Evolutionary conservation across 1,140 invertebrate genomes (phyloP), one percentile per base, ranked within the genome.

Genomic region (Drosophila aff.): DNA sequence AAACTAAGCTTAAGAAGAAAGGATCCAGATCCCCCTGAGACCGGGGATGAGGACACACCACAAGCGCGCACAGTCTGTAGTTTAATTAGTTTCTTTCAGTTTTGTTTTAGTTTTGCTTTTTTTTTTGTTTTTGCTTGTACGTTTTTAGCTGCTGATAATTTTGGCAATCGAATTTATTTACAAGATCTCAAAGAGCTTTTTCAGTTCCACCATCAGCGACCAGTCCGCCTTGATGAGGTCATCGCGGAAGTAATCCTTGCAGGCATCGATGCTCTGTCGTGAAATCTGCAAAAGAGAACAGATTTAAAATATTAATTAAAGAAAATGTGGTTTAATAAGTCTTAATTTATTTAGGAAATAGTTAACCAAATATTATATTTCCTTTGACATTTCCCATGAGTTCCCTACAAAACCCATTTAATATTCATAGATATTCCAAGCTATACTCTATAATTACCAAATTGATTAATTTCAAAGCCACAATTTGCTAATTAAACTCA

Each of bases 201-300:
- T 99, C 87, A 99, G 94, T 94, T 99, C 98, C 46, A 99, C 96
- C 96, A 99, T 99, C 46, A 99, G 93, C 92, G 98, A 96, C 99
- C 99, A 99, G 92, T 99, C 99, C 57, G 96, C 95, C 93, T 99
- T 99, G 76, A 96, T 93, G 59, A 99, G 95, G 93, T 99, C 99
- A 79, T 99, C 98, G 63, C 99, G 95, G 95, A 99, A 99, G 94
- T 99, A 99, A 76, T 99, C 97, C 94, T 99, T 99, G 93, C 99
- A 99, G 4, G 98, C 98, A 94, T 99, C 99, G 86, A 99, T 99
- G 46, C 98, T 99, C 83, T 99, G 97, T 58, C 99, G 95, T 28
- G 96, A 97, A 92, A 99, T 99, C 98, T 99, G 95, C 58, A 97
- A 96, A 15, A 46, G 4, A 33, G 44, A 43, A 44, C 6, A 2